Conservation (phyloP, 1,140 invertebrate genomes). For the Caenorhabditis tropicalis region DNA sequence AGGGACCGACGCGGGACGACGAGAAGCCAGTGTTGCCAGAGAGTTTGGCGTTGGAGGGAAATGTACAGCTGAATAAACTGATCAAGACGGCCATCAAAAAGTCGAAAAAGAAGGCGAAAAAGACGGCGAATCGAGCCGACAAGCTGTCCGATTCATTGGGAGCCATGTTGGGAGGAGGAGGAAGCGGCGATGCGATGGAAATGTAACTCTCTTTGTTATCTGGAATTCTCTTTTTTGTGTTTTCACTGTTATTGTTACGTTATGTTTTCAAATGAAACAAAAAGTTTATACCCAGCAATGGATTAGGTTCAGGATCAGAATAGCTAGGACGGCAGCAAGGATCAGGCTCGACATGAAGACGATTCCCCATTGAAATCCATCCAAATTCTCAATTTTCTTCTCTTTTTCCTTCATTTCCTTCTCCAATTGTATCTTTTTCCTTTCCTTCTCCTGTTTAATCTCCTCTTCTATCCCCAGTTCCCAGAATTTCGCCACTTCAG, state of each 20-base stretch:
- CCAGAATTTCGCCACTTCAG: neutral
- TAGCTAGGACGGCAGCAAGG: neutral
- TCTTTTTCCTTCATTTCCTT: neutral
- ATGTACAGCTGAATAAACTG: constrained; percentile 58
- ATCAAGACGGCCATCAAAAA: constrained; percentile 62
- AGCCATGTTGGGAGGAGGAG: neutral
- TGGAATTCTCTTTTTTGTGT: neutral
- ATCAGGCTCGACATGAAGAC: neutral
- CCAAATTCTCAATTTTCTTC: neutral
- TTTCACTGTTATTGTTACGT: constrained; percentile 22
- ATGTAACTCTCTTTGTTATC: neutral
- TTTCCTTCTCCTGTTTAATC: neutral
- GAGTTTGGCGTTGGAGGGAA: constrained; percentile 52
- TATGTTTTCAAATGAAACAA: neutral
- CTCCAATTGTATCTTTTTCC: neutral
- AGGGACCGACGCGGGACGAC: constrained; percentile 25
- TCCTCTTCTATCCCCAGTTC: too few species aligned
- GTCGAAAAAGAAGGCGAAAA: constrained; percentile 57
- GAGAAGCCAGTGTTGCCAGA: constrained; percentile 52
- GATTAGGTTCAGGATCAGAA: neutral
- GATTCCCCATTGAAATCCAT: neutral
- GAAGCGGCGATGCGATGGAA: constrained; percentile 9
- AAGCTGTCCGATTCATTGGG: neutral
- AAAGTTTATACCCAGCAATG: neutral
- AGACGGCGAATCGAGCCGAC: constrained; percentile 31